Conservation (phyloP, 1,140 invertebrate species). For the Drosophila pseudoananassae region DNA sequence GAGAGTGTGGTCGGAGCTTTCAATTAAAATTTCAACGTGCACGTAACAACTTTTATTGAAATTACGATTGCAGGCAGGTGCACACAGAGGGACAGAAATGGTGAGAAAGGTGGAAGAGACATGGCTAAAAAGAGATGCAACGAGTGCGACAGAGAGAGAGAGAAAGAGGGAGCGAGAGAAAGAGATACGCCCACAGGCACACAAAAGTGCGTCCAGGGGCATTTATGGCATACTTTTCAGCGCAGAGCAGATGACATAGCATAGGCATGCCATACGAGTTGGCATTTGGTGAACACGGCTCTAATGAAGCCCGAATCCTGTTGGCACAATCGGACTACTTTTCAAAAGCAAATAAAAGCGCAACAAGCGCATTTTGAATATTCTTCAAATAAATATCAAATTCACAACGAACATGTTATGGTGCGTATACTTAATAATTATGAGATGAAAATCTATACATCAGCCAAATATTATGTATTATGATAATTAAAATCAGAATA, state of each 20-base stretch:
- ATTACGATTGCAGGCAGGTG: constrained; percentile 74
- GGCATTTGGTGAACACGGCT: constrained; percentile 48
- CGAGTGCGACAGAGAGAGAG: not conserved
- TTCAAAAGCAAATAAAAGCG: constrained; percentile 40
- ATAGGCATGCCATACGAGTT: constrained; percentile 37
- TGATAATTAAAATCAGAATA: not conserved
- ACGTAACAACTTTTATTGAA: constrained; percentile 82
- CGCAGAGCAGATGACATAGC: constrained; percentile 43
- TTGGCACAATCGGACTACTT: constrained; percentile 24
- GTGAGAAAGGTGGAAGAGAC: not conserved
- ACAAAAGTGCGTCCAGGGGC: constrained; percentile 47
- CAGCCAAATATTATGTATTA: not conserved
- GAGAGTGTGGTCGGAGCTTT: constrained; percentile 66
- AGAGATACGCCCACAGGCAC: constrained; percentile 7
- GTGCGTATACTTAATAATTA: not conserved
- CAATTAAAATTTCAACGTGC: constrained; percentile 81
- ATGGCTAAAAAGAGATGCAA: not conserved
- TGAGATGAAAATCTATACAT: not conserved
- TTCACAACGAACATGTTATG: no score
- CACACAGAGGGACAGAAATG: constrained; percentile 34
- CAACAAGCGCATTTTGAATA: constrained; percentile 44
- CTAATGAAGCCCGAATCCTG: constrained; percentile 69
- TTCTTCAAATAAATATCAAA: no score
- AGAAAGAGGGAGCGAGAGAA: not conserved
- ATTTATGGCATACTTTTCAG: constrained; percentile 68